Conservation (phyloP, 2,888 invertebrate genomes). For the Vannuccia rotundouncinata region DNA sequence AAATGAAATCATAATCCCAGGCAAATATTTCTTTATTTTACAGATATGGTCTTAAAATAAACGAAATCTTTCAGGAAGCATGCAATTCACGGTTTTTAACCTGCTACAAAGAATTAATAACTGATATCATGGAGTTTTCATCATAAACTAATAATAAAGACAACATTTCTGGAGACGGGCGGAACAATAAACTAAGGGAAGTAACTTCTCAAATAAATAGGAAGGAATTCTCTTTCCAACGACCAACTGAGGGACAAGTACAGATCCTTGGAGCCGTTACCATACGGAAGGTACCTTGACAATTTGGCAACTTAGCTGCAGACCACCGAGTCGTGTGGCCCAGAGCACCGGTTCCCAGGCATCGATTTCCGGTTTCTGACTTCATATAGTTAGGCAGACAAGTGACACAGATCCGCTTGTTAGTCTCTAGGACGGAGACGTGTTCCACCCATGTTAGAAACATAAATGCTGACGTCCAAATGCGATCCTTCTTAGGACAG, state of each 20-base stretch:
- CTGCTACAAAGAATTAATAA: too few species aligned
- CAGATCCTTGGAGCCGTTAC: background rate
- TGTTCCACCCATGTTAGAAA: constrained; percentile 25
- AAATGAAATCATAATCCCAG: too few species aligned
- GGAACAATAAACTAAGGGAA: too few species aligned
- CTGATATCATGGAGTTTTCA: too few species aligned
- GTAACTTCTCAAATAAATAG: background rate
- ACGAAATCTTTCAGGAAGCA: too few species aligned
- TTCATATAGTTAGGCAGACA: constrained; percentile 31
- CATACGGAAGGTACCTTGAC: constrained; percentile 32
- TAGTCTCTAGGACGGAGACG: background rate
- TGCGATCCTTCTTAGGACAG: background rate
- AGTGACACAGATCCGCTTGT: constrained; percentile 25
- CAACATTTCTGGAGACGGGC: too few species aligned
- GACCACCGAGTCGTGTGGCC: constrained; percentile 1
- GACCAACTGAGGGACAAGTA: background rate
- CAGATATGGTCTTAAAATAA: too few species aligned
- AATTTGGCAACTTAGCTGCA: background rate
- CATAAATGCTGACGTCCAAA: background rate
- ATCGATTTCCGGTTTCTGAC: constrained; percentile 8
- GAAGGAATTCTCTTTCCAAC: background rate
- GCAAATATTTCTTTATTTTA: too few species aligned
- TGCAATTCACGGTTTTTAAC: too few species aligned
- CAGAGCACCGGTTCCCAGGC: constrained; percentile 8
- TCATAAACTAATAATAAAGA: too few species aligned